Evolutionary conservation across 2,888 invertebrate genomes (phyloP).

Genomic region (Pocota personata): DNA sequence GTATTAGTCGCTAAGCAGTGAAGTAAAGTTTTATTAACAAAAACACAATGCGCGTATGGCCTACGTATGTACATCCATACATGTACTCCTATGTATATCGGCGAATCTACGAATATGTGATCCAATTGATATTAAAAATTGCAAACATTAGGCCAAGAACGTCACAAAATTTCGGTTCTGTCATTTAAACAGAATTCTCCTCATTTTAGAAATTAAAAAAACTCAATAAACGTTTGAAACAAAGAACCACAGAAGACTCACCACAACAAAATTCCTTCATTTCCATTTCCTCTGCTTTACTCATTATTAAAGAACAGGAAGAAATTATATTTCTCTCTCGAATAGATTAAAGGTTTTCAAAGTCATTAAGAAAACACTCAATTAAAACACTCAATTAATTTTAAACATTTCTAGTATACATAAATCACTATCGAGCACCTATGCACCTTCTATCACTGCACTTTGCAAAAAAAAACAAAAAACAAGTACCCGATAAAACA

Average conservation of each 20-base stretch:
- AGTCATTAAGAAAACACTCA: constrained; percentile 9
- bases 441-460: background rate
- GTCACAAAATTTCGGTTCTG: too few species aligned
- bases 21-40: too few species aligned
- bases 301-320: constrained; percentile 33
- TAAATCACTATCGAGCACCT: background rate
- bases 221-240: background rate
- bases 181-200: too few species aligned
- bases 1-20: too few species aligned
- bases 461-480: constrained; percentile 3
- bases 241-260: constrained; percentile 75
- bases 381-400: background rate
- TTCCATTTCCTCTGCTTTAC: constrained; percentile 79
- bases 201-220: background rate
- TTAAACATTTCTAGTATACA: constrained; percentile 12
- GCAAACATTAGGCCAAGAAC: too few species aligned
- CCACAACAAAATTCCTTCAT: constrained; percentile 81
- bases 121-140: too few species aligned
- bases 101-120: too few species aligned
- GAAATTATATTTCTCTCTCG: background rate
- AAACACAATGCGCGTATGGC: too few species aligned
- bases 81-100: too few species aligned
- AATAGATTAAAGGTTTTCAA: background rate
- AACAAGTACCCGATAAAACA: constrained; percentile 2
- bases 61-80: too few species aligned